Conservation (phyloP, 1,140 invertebrate genomes). For the Zaprionus vittiger region DNA sequence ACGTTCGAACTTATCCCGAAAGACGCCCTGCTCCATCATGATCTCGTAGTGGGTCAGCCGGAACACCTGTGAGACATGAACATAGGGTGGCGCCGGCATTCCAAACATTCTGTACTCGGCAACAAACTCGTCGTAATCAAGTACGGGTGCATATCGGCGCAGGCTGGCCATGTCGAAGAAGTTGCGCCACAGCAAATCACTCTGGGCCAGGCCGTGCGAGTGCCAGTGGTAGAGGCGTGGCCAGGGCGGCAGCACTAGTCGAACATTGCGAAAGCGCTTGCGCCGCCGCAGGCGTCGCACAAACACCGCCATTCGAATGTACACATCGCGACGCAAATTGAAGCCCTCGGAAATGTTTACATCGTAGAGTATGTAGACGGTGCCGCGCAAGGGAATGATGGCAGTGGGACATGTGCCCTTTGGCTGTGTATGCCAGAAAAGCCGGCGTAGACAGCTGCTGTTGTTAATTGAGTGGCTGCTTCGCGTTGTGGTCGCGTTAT, state of each 20-base stretch:
- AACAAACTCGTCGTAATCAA: slow-evolving; percentile 95
- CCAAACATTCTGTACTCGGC: slow-evolving; percentile 75
- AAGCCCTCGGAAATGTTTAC: slow-evolving; percentile 98
- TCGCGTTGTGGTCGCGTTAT: slow-evolving; percentile 19
- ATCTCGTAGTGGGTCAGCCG: slow-evolving; percentile 94
- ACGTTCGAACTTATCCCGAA: slow-evolving; percentile 92
- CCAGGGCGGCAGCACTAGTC: slow-evolving; percentile 95
- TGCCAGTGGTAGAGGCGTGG: slow-evolving; percentile 95
- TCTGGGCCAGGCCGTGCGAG: slow-evolving; percentile 85
- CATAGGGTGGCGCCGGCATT: slow-evolving; percentile 49
- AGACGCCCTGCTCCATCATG: slow-evolving; percentile 92
- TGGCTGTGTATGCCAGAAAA: slow-evolving; percentile 31
- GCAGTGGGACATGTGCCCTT: slow-evolving; percentile 52
- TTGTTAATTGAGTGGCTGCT: neutral
- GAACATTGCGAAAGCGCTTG: slow-evolving; percentile 85
- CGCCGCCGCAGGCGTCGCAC: slow-evolving; percentile 87
- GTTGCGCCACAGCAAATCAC: slow-evolving; percentile 87
- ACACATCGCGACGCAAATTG: slow-evolving; percentile 97
- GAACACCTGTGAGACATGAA: slow-evolving; percentile 89
- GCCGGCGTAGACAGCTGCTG: slow-evolving; percentile 27
- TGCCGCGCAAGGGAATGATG: slow-evolving; percentile 48
- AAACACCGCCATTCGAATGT: slow-evolving; percentile 94
- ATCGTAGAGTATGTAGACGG: slow-evolving; percentile 90
- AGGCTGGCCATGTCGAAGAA: slow-evolving; percentile 96
- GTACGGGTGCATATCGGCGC: slow-evolving; percentile 91